A percentile compares a stretch with the other conserved stretches of the same genome.
These are phyloP conservation scores for Boulengeromyrus knoepffleri DNA, from an alignment of 2,113 vertebrate genomes.

Conservation along the genomic window DNA sequence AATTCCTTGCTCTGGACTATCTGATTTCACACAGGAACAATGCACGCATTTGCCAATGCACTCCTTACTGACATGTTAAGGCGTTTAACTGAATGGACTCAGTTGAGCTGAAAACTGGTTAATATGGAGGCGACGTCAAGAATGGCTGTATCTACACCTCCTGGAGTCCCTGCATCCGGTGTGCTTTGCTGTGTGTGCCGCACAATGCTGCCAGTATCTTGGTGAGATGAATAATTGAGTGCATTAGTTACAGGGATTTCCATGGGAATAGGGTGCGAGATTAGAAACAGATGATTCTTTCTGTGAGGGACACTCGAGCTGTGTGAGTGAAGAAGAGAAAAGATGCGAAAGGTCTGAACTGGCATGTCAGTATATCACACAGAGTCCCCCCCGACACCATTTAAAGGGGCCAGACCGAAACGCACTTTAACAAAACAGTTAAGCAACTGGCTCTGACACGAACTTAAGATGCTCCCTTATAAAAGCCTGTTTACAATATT, in stretches of 20 bases:
- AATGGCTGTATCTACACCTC: slow-evolving; percentile 26
- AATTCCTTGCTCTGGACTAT: neutral
- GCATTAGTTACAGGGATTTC: slow-evolving; percentile 59
- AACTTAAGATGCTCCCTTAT: neutral
- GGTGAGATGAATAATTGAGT: slow-evolving; percentile 48
- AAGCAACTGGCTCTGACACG: neutral
- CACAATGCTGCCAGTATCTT: slow-evolving; percentile 44
- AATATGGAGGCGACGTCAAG: slow-evolving; percentile 15
- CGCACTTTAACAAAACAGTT: neutral
- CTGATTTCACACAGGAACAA: neutral
- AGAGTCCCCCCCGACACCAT: neutral
- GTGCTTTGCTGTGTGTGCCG: slow-evolving; percentile 31
- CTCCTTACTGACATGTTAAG: neutral
- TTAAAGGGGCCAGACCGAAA: neutral
- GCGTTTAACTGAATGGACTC: slow-evolving; percentile 12
- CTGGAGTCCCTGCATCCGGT: slow-evolving; percentile 20
- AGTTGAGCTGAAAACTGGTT: slow-evolving; percentile 18
- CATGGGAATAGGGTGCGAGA: slow-evolving; percentile 57
- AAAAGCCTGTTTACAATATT: neutral
- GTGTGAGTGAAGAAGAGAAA: slow-evolving; percentile 33
- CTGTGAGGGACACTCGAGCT: slow-evolving; percentile 42
- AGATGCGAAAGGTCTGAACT: slow-evolving; percentile 36
- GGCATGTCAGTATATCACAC: slow-evolving; percentile 38
- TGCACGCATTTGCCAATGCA: neutral
- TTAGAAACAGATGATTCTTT: slow-evolving; percentile 64